phyloP scores from a whole-genome alignment of 2,888 invertebrate genomes.

The Epinotia brunnichana region DNA sequence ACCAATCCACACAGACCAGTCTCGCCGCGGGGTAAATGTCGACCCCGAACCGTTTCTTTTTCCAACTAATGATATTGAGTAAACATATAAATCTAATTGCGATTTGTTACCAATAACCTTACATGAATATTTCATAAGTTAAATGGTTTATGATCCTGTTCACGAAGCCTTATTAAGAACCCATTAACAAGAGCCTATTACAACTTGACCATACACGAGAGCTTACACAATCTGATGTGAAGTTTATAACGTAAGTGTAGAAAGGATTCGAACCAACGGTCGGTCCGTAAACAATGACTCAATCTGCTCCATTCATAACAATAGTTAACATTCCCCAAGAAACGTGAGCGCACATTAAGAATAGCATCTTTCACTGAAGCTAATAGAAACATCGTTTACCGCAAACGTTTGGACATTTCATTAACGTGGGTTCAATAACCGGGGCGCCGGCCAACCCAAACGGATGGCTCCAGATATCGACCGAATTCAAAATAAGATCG shows the following conservation, averaged over 20 bases:
- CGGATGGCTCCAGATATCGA: constrained; percentile 59
- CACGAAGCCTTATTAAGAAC: constrained; percentile 30
- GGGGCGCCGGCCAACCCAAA: constrained; percentile 57
- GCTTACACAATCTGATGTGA: constrained; percentile 21
- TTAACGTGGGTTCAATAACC: constrained; percentile 78
- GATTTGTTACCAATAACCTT: constrained; percentile 67
- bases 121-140: constrained; percentile 62
- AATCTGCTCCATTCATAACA: constrained; percentile 37
- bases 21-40: constrained; percentile 56
- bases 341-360: constrained; percentile 44
- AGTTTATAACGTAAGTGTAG: constrained; percentile 10
- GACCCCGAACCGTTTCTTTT: constrained; percentile 56
- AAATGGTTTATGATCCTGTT: constrained; percentile 32
- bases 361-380: constrained; percentile 46
- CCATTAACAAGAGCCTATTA: constrained; percentile 22
- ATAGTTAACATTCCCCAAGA: constrained; percentile 40
- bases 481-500: constrained; percentile 72
- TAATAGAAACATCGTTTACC: constrained; percentile 69
- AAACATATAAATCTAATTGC: constrained; percentile 70
- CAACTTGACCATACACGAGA: constrained; percentile 7
- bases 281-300: constrained; percentile 34
- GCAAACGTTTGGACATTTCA: constrained; percentile 73
- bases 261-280: constrained; percentile 24
- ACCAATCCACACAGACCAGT: constrained; percentile 51
- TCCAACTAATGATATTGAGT: constrained; percentile 61